phyloP scores from a whole-genome alignment of 2,113 vertebrate genomes.

The Poecilia latipinna region DNA sequence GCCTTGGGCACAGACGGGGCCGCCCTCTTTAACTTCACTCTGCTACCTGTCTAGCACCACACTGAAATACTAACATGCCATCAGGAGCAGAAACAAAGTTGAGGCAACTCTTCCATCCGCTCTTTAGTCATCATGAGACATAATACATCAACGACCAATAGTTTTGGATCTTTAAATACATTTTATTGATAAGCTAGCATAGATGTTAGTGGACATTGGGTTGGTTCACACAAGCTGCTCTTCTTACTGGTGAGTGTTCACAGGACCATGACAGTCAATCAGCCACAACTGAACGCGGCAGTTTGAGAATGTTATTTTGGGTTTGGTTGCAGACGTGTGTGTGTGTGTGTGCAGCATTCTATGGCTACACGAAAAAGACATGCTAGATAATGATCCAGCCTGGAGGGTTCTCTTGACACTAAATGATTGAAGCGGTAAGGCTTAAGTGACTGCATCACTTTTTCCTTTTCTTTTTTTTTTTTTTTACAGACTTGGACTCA shows the following conservation, averaged over 20 bases:
- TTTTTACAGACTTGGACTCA: no score
- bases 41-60: constrained; percentile 24
- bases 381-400: background rate
- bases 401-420: no score
- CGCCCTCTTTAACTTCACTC: constrained; percentile 31
- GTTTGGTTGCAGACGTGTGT: background rate
- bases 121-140: background rate
- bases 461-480: no score
- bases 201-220: background rate
- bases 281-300: constrained; percentile 10
- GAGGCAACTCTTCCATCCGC: background rate
- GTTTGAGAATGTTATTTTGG: constrained; percentile 4
- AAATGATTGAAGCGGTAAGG: background rate
- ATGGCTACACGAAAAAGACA: background rate
- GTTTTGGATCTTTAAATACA: background rate
- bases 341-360: background rate
- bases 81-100: background rate
- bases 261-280: constrained; percentile 10
- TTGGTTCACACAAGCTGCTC: background rate
- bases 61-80: constrained; percentile 1
- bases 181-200: background rate
- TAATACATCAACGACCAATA: constrained; percentile 1
- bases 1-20: constrained; percentile 32
- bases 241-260: background rate
- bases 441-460: background rate